Base-by-base conservation (phyloP, 1,140 invertebrate species). In the Cyclargus thomasi region DNA sequence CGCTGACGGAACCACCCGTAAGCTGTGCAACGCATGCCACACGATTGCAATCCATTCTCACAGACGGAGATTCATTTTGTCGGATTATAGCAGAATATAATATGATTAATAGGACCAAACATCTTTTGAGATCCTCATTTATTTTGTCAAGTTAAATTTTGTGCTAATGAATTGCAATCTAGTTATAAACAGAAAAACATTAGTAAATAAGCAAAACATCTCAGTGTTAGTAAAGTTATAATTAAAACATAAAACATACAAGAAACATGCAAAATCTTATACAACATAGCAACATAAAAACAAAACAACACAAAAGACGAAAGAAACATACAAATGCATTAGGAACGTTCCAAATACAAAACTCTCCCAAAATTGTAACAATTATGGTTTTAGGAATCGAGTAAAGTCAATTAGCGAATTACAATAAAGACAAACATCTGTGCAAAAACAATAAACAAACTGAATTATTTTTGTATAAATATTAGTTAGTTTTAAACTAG, bases 1-100 rank as follows among this genome's bases (percentile, higher is more conserved):
- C 73, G 53, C 14, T 66, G 59, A 21, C 74, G 74, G 57, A 78
- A 71, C 71, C 73, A 76, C 47, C 70, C 75, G 57, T 67, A 63
- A 62, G 75, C 75, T 77, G 39, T 20, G 53, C 73, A 65, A n/a
- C 39, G 65, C n/a, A 63, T 36, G 2, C 23, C 5, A 39, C 18
- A 64, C 10, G 55, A 59, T 59, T 59, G 55, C 18, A 59, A 59
- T 11, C 14, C 7, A 20, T 21, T 59, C 39, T 47, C 10, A 47
- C 39, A n/a, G n/a, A 29, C 29, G 1, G 29, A 3, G 0, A 0
- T 29, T 29, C 5, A 29, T 29, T 29, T 29, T 0, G 4, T 8
- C 23, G 23, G 23, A 29, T 29, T 29, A 29, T 29, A 29, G 2
- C 23, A 29, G 6, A 29, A 29, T 6, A 29, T 29, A 29, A 2